Evolutionary conservation across 1,140 invertebrate species (phyloP).

Genomic region (Dendrolimus punctatus): DNA sequence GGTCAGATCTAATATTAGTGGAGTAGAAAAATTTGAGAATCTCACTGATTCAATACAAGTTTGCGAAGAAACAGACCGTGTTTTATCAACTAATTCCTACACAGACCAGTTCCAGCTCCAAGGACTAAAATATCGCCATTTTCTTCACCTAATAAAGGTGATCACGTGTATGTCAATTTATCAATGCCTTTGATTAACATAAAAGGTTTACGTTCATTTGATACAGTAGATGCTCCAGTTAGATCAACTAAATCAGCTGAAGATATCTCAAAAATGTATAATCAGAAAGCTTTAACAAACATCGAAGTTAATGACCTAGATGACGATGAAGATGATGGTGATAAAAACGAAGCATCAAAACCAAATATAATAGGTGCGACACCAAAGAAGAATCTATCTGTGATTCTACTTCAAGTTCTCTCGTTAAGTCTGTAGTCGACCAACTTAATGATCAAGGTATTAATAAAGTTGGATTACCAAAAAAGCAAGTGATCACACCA

Average conservation of each 20-base stretch:
- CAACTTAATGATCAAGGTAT: constrained; percentile 54
- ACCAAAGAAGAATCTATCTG: constrained; percentile 42
- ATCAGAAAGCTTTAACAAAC: constrained; percentile 9
- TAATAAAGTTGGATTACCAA: constrained; percentile 29
- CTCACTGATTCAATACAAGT: constrained; percentile 68
- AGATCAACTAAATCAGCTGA: constrained; percentile 52
- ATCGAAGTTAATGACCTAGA: background rate
- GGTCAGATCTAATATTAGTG: constrained; percentile 51
- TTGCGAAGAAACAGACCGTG: constrained; percentile 45
- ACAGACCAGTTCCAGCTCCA: constrained; percentile 56
- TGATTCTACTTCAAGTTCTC: constrained; percentile 50
- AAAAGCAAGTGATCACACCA: constrained; percentile 26
- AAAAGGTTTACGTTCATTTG: constrained; percentile 34
- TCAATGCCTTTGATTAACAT: constrained; percentile 62
- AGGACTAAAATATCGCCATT: constrained; percentile 53
- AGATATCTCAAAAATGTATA: constrained; percentile 34
- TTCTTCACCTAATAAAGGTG: constrained; percentile 38
- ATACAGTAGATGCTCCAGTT: constrained; percentile 47
- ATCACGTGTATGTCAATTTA: constrained; percentile 62
- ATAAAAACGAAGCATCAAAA: constrained; percentile 28
- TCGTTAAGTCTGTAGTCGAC: constrained; percentile 55
- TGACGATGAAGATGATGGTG: constrained; percentile 14
- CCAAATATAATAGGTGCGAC: constrained; percentile 62
- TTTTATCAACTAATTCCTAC: constrained; percentile 43
- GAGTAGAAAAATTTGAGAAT: constrained; percentile 63